Base-by-base conservation (phyloP, 35 echinoderm and acorn worm species). In the Heliocidaris erythrogramma region DNA sequence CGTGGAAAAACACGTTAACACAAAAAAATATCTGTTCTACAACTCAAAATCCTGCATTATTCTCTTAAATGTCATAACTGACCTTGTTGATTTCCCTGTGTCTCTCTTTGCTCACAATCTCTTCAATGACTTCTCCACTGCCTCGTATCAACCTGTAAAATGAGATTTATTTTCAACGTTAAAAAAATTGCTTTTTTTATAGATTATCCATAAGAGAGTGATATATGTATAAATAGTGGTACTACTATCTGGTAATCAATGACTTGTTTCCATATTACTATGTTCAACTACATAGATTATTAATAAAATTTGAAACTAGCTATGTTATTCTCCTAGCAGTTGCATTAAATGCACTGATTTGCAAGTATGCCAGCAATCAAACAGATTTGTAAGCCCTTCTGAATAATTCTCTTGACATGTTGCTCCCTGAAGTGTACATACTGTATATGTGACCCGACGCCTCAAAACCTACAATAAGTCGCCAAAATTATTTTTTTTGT, bases 11-110 rank as follows among this genome's bases (percentile, higher is more conserved):
- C n/a, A n/a, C n/a, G n/a, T n/a, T n/a, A n/a, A n/a, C n/a, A n/a
- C n/a, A n/a, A 27, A 78, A 27, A 27, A 78, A 21, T 3, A 69
- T 21, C 21, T n/a, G 10, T 14, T 56, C 52, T 11, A 11, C 6
- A 27, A n/a, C 21, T 78, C 21, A 78, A 7, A 27, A 4, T 24
- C 17, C 65, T 78, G 18, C 21, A 78, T 21, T 29, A 24, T 6
- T 21, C 7, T 7, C 65, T 78, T 78, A 24, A 18, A 78, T 78
- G 65, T 78, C 52, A 10, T 56, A 48, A 89, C 87, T 89, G 31
- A 97, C 98, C 96, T 96, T 99, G 88, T 99, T 99, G 14, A 99
- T 99, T 93, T 97, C 96, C 85, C 95, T 93, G 78, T 97, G 98
- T 94, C 96, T 96, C 2, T 97, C 96, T 93, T 88, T 97, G 91